These are phyloP conservation scores for Loriculus beryllinus DNA, from an alignment of 2,797 vertebrate species.

Conservation along the genomic window DNA sequence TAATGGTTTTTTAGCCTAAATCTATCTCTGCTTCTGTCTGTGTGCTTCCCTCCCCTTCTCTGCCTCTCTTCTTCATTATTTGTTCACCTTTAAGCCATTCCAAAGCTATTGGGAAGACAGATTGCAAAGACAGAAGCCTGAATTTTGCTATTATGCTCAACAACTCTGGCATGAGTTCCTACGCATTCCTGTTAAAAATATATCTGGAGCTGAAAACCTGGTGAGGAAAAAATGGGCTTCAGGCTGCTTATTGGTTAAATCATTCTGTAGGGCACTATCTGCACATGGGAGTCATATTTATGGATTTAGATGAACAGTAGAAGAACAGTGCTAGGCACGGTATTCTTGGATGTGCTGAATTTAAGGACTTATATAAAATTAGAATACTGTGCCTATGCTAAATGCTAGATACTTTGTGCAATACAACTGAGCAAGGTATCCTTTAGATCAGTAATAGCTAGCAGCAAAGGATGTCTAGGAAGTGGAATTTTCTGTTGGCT, in stretches of 20 bases:
- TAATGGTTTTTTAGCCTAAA: background rate
- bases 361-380: background rate
- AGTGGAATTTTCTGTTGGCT: slow-evolving; percentile 57
- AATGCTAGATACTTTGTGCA: background rate
- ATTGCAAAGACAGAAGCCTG: slow-evolving; percentile 47
- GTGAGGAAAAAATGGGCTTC: background rate
- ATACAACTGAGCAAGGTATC: background rate
- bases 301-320: background rate
- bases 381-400: background rate
- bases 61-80: background rate
- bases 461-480: slow-evolving; percentile 32
- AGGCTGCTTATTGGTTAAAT: slow-evolving; percentile 17
- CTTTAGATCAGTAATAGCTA: slow-evolving; percentile 6
- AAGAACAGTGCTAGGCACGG: background rate
- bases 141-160: slow-evolving; percentile 13
- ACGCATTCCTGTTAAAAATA: slow-evolving; percentile 7
- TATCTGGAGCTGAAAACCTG: slow-evolving; percentile 3
- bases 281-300: background rate
- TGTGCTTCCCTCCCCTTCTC: background rate
- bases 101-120: slow-evolving; percentile 41
- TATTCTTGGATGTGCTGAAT: background rate
- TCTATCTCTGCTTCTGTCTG: background rate
- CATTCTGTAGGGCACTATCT: background rate
- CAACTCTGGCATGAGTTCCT: background rate
- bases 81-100: slow-evolving; percentile 49